phyloP scores from a whole-genome alignment of 64 coral and sea anemone genomes.

The Anthopleura sola region DNA sequence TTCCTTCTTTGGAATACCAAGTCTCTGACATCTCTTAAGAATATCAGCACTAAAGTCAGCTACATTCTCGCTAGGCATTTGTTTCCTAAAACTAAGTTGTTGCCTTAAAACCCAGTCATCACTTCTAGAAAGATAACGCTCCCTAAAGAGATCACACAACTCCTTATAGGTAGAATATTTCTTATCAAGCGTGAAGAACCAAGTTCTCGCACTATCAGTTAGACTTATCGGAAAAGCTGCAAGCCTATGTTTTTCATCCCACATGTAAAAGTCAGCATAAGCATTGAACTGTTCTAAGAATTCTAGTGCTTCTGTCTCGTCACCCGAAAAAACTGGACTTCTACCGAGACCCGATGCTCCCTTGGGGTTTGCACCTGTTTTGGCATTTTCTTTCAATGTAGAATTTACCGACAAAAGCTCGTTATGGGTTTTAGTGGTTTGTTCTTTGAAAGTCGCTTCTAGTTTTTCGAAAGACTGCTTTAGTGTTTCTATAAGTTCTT shows the following conservation, averaged over 20 bases:
- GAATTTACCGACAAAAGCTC: not conserved
- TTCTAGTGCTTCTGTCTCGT: not conserved
- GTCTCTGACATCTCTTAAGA: not conserved
- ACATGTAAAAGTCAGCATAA: not conserved
- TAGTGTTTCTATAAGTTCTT: not conserved
- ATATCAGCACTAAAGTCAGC: not conserved
- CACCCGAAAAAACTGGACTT: not conserved
- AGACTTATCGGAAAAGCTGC: not conserved
- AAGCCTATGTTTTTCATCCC: slow-evolving; percentile 4
- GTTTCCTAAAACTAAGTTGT: not conserved
- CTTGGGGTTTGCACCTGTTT: not conserved
- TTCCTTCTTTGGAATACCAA: not conserved
- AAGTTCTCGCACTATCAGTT: slow-evolving; percentile 1
- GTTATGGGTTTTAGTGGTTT: not conserved
- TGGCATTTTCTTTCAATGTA: not conserved
- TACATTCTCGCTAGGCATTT: not conserved
- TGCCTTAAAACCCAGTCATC: slow-evolving; percentile 16
- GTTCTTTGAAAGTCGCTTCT: not conserved
- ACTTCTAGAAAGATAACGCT: not conserved
- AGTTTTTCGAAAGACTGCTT: not conserved
- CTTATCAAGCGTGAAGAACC: not conserved
- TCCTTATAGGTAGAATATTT: not conserved
- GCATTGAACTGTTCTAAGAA: not conserved
- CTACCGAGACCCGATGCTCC: not conserved
- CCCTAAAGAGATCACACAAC: not conserved